These are phyloP conservation scores for Cataglyphis rosenhaueri DNA, from an alignment of 2,888 invertebrate species.

Conservation along the genomic window DNA sequence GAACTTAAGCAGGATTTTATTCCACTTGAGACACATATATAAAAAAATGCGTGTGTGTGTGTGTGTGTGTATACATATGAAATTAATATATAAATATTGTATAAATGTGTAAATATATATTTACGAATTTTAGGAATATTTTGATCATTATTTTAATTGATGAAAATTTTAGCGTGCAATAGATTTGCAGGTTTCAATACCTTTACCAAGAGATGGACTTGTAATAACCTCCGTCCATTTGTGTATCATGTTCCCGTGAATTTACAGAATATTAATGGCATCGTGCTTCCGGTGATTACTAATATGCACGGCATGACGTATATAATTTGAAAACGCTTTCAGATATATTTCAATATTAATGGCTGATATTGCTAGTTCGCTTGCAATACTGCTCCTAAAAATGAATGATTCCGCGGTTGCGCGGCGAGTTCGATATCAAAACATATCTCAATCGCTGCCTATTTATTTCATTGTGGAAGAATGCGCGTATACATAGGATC, in stretches of 20 bases:
- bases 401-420: slow-evolving; percentile 47
- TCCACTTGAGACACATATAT: not conserved
- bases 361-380: slow-evolving; percentile 39
- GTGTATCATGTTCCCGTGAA: slow-evolving; percentile 45
- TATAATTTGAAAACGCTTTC: slow-evolving; percentile 51
- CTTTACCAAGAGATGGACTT: slow-evolving; percentile 20
- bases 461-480: slow-evolving; percentile 52
- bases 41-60: not conserved
- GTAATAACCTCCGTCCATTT: slow-evolving; percentile 36
- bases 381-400: slow-evolving; percentile 41
- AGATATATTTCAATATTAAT: slow-evolving; percentile 55
- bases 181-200: slow-evolving; percentile 27
- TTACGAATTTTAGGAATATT: not conserved
- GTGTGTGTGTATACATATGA: too few relatives aligned
- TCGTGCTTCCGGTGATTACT: slow-evolving; percentile 60
- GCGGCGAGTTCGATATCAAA: slow-evolving; percentile 42
- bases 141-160: slow-evolving; percentile 6
- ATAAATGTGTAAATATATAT: not conserved
- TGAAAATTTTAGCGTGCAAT: slow-evolving; percentile 16
- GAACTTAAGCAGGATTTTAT: not conserved
- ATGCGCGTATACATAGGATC: slow-evolving; percentile 15
- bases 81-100: too few relatives aligned
- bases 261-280: slow-evolving; percentile 67
- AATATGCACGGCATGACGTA: slow-evolving; percentile 25
- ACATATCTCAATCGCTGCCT: slow-evolving; percentile 48